Evolutionary conservation across 2,797 vertebrate species (phyloP).

Genomic region (Pipistrellus kuhlii): DNA sequence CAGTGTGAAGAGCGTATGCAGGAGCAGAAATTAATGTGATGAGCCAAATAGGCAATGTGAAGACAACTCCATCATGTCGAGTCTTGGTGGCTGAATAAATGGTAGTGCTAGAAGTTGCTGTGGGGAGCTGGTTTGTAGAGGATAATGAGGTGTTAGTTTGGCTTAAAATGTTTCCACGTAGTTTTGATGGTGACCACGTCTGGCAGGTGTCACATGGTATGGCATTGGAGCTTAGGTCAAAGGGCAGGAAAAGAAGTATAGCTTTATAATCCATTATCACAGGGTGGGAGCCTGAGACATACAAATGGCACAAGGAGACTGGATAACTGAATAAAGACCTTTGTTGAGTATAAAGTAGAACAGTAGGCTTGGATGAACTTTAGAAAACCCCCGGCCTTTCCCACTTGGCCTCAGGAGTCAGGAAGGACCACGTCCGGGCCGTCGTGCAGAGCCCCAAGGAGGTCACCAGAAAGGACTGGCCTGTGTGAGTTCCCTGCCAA

Average conservation of each 20-base stretch:
- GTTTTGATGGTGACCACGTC: not conserved
- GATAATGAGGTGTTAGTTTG: not conserved
- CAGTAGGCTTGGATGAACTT: not conserved
- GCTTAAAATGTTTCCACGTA: not conserved
- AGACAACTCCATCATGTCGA: not conserved
- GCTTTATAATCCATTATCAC: slow-evolving; percentile 12
- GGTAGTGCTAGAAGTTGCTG: not conserved
- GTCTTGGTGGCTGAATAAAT: not conserved
- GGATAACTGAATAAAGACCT: slow-evolving; percentile 29
- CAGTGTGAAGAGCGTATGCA: not conserved
- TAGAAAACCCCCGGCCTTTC: slow-evolving; percentile 8
- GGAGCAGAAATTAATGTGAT: not conserved
- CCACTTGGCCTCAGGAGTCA: not conserved
- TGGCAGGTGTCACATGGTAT: not conserved
- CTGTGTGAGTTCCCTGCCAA: slow-evolving; percentile 81
- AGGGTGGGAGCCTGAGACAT: not conserved
- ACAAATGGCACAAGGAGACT: not conserved
- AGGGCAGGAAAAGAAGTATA: not conserved
- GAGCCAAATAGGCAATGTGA: not conserved
- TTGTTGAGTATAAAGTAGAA: not conserved
- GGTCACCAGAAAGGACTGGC: slow-evolving; percentile 81
- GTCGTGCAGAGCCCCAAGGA: slow-evolving; percentile 58
- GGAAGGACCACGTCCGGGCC: not conserved
- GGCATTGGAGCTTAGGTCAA: not conserved
- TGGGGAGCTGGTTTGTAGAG: not conserved